Evolutionary conservation across 2,797 vertebrate genomes (phyloP).

Genomic region (Heliangelus exortis): DNA sequence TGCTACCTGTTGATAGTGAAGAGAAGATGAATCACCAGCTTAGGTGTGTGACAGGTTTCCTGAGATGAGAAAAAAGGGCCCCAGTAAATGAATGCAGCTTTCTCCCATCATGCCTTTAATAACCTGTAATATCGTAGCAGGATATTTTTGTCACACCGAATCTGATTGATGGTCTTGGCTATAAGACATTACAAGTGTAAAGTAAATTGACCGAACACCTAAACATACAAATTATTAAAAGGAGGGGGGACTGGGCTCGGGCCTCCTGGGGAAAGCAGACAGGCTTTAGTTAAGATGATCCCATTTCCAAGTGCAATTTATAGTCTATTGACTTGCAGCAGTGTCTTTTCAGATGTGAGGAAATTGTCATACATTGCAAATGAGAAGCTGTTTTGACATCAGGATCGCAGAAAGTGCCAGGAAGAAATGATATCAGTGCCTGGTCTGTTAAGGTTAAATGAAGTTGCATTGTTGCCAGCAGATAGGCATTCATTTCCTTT

Average conservation of each 20-base stretch:
- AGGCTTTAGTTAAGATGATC: slow-evolving; percentile 91
- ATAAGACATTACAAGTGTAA: slow-evolving; percentile 86
- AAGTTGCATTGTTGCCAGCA: slow-evolving; percentile 79
- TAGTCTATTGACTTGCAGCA: slow-evolving; percentile 95
- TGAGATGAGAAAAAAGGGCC: slow-evolving; percentile 84
- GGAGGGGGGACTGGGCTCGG: slow-evolving; percentile 79
- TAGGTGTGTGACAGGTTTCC: slow-evolving; percentile 79
- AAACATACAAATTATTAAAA: slow-evolving; percentile 99
- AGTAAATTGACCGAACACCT: slow-evolving; percentile 89
- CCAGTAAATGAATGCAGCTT: slow-evolving; percentile 77
- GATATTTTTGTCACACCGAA: slow-evolving; percentile 83
- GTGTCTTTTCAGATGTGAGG: slow-evolving; percentile 90
- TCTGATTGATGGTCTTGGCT: slow-evolving; percentile 89
- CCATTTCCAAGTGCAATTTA: slow-evolving; percentile 94
- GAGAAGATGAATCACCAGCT: slow-evolving; percentile 85
- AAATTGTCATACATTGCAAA: slow-evolving; percentile 98
- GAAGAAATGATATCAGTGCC: slow-evolving; percentile 88
- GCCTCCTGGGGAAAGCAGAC: slow-evolving; percentile 82
- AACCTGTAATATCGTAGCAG: slow-evolving; percentile 88
- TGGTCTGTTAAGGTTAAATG: slow-evolving; percentile 90
- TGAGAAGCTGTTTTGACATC: slow-evolving; percentile 92
- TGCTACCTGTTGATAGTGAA: slow-evolving; percentile 84
- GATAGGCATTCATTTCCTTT: slow-evolving; percentile 81
- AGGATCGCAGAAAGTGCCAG: slow-evolving; percentile 76
- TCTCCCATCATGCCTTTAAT: slow-evolving; percentile 88